phyloP scores from a whole-genome alignment of 2,797 vertebrate genomes.

The Urophycis tenuis region DNA sequence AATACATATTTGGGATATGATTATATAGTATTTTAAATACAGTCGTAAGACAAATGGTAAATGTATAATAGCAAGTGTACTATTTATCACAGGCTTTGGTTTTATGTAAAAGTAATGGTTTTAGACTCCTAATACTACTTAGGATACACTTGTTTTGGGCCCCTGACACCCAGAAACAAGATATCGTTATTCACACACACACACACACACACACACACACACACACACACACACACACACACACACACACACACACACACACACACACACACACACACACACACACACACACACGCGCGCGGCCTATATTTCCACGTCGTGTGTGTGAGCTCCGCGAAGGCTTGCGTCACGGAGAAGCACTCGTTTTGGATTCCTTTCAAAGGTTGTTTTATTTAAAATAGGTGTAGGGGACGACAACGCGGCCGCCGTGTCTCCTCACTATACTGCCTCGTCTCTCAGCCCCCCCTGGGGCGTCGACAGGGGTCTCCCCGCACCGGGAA shows the following conservation, averaged over 20 bases:
- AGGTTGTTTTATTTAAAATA: too few relatives aligned
- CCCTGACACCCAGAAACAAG: not conserved
- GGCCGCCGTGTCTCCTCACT: not conserved
- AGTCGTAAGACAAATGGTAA: constrained; percentile 23
- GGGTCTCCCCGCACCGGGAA: too few relatives aligned
- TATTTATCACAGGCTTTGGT: not conserved
- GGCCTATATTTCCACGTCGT: not conserved
- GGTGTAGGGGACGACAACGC: not conserved
- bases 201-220: too few relatives aligned
- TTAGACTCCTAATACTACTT: not conserved
- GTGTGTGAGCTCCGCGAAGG: too few relatives aligned
- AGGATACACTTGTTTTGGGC: not conserved
- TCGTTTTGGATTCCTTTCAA: not conserved
- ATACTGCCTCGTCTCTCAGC: constrained; percentile 24
- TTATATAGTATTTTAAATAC: constrained; percentile 45
- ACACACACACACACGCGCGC: too few relatives aligned
- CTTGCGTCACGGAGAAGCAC: not conserved
- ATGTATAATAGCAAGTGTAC: not conserved
- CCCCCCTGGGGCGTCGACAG: too few relatives aligned
- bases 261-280: too few relatives aligned
- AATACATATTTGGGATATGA: constrained; percentile 49
- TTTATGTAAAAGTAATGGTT: not conserved
- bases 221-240: too few relatives aligned
- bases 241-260: too few relatives aligned
- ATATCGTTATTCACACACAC: not conserved